These are phyloP conservation scores for Myotis daubentonii DNA, from an alignment of 2,797 vertebrate genomes.

Conservation along the genomic window DNA sequence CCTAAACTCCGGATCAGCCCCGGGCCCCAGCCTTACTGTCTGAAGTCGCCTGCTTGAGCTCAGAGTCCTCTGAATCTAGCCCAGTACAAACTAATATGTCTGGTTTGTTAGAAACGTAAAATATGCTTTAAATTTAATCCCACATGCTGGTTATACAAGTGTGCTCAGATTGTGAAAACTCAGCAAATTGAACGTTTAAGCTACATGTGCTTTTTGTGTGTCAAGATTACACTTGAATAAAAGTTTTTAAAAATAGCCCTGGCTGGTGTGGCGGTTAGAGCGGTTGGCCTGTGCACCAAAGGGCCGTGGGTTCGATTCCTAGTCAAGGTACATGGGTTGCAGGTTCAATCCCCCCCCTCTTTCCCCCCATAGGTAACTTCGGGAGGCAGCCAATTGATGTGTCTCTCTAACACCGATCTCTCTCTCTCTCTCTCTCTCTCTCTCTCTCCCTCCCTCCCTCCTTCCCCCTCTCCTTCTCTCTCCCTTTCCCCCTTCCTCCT, in stretches of 20 bases:
- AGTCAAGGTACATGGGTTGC: too few relatives aligned
- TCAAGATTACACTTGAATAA: not conserved
- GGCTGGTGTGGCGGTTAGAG: too few relatives aligned
- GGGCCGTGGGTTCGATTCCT: too few relatives aligned
- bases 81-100: not conserved
- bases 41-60: not conserved
- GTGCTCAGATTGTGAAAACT: not conserved
- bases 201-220: not conserved
- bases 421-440: too few relatives aligned
- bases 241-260: not conserved
- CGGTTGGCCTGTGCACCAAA: too few relatives aligned
- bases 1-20: not conserved
- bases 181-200: not conserved
- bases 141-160: not conserved
- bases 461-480: too few relatives aligned
- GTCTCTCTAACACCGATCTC: too few relatives aligned
- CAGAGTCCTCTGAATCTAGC: not conserved
- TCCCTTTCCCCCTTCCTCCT: too few relatives aligned
- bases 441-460: too few relatives aligned
- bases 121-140: not conserved
- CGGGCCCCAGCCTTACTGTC: not conserved
- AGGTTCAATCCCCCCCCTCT: too few relatives aligned
- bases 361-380: too few relatives aligned
- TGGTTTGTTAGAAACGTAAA: conserved; percentile 11
- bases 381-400: too few relatives aligned